Conservation (phyloP, 2,888 invertebrate genomes). For the Polydrusus pterygomalis region DNA sequence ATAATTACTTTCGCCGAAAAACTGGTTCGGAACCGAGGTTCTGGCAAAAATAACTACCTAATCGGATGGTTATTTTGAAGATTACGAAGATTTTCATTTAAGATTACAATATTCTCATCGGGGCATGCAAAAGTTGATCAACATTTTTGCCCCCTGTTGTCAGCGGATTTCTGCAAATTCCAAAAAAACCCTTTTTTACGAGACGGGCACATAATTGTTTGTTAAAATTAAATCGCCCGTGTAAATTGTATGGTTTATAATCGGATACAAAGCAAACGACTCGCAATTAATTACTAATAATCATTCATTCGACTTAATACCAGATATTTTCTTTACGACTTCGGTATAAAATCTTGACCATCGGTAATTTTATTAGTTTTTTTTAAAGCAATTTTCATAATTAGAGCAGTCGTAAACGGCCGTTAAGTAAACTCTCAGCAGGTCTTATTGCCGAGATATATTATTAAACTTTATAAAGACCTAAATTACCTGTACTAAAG, state of each 20-base stretch:
- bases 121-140: no score
- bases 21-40: slow-evolving; percentile 5
- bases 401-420: background rate
- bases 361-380: background rate
- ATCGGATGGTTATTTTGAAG: background rate
- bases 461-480: background rate
- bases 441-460: background rate
- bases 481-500: background rate
- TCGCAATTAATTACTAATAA: background rate
- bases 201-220: no score
- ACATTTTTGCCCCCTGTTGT: no score
- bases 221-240: no score
- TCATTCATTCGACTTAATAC: background rate
- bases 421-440: background rate
- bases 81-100: background rate
- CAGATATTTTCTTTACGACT: slow-evolving; percentile 2
- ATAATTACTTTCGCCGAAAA: slow-evolving; percentile 5
- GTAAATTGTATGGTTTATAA: background rate
- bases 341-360: background rate
- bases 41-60: background rate
- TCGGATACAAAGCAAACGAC: background rate
- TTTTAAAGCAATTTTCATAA: background rate
- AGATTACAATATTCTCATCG: no score
- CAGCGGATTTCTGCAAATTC: no score
- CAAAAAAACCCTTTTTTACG: no score